Percentiles rank a stretch among this genome's conserved stretches.
Evolutionary conservation across 2,797 vertebrate genomes (phyloP).

Genomic region (Anguilla obscura): DNA sequence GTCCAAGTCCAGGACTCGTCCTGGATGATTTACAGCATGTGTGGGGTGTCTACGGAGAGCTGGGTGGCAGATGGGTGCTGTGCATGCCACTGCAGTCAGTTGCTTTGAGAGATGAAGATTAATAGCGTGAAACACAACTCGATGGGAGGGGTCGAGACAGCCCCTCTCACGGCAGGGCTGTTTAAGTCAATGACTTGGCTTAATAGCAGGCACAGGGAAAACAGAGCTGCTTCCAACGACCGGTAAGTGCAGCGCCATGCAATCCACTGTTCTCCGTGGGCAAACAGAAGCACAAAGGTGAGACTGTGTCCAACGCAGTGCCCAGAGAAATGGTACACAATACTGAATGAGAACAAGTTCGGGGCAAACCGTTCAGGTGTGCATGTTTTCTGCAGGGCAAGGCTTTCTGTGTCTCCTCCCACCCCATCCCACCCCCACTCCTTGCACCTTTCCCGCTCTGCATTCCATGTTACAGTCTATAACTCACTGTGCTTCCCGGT

Average conservation of each 20-base stretch:
- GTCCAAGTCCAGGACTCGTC: background rate
- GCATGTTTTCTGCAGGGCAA: background rate
- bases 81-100: background rate
- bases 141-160: background rate
- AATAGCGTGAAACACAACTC: conserved; percentile 5
- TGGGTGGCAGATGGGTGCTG: background rate
- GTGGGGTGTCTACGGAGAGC: background rate
- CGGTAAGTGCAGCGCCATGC: too few relatives aligned
- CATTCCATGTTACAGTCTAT: conserved; percentile 36
- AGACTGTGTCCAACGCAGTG: background rate
- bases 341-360: background rate
- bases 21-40: background rate
- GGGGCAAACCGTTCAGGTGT: background rate
- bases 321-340: background rate
- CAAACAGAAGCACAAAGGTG: conserved; percentile 4
- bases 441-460: conserved; percentile 1
- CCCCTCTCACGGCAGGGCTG: background rate
- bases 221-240: background rate
- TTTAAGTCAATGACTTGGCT: conserved; percentile 9
- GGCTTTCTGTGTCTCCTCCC: background rate
- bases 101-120: conserved; percentile 20
- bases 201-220: conserved; percentile 17
- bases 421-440: background rate
- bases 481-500: conserved; percentile 28
- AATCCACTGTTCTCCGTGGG: background rate